phyloP scores from a whole-genome alignment of 2,113 vertebrate species.

The Pomatostomus ruficeps region DNA sequence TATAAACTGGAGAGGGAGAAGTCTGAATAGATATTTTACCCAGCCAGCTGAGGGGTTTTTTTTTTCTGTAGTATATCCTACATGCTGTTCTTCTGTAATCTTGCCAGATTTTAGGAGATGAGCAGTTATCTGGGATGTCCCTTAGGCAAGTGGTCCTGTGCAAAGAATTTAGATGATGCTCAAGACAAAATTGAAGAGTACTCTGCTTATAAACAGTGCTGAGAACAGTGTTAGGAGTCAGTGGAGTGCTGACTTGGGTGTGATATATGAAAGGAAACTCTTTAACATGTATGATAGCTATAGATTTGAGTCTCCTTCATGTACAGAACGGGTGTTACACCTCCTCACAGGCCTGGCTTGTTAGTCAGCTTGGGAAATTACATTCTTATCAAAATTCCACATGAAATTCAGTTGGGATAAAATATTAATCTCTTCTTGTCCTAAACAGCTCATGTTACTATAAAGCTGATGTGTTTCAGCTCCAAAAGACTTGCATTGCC shows the following conservation, averaged over 20 bases:
- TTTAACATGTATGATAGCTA: neutral
- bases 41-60: neutral
- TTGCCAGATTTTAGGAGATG: neutral
- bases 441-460: neutral
- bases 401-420: slow-evolving; percentile 36
- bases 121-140: neutral
- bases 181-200: neutral
- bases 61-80: neutral
- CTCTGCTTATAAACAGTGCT: neutral
- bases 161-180: neutral
- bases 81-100: neutral
- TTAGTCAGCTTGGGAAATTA: slow-evolving; percentile 29
- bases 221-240: neutral
- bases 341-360: neutral
- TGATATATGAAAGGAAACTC: neutral
- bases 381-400: slow-evolving; percentile 34
- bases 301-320: neutral
- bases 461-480: neutral
- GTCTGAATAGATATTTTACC: neutral
- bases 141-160: neutral
- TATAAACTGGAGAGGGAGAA: neutral
- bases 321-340: neutral
- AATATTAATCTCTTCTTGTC: slow-evolving; percentile 30
- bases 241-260: neutral
- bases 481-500: neutral